Evolutionary conservation across 2,797 vertebrate genomes (phyloP).

Genomic region (Pteronotus mesoamericanus): DNA sequence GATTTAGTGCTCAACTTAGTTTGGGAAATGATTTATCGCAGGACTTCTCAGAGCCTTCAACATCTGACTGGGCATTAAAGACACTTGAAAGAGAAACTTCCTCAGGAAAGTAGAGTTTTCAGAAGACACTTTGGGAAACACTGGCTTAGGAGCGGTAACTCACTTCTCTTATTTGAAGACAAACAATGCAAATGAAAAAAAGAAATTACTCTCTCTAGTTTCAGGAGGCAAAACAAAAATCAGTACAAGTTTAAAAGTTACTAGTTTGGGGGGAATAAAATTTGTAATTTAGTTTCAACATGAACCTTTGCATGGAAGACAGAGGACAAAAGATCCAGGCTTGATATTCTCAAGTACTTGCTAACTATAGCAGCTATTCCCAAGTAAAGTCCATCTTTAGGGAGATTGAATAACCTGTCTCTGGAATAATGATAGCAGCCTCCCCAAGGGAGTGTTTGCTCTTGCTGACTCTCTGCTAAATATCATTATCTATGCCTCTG

Average conservation of each 20-base stretch:
- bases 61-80: neutral
- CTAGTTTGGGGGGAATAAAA: neutral
- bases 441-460: neutral
- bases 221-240: conserved; percentile 25
- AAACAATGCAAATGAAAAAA: neutral
- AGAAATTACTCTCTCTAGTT: neutral
- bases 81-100: neutral
- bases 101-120: neutral
- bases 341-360: neutral
- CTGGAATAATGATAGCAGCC: neutral
- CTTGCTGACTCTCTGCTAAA: neutral
- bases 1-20: neutral
- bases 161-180: neutral
- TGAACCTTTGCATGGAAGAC: neutral
- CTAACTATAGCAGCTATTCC: neutral
- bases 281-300: neutral
- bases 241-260: neutral
- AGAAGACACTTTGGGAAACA: neutral
- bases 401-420: neutral
- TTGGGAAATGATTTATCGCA: neutral
- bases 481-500: neutral
- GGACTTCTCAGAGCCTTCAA: neutral
- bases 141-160: neutral
- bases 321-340: neutral
- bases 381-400: neutral